Evolutionary conservation across 2,113 vertebrate species (phyloP).

Genomic region (Sturnira hondurensis): DNA sequence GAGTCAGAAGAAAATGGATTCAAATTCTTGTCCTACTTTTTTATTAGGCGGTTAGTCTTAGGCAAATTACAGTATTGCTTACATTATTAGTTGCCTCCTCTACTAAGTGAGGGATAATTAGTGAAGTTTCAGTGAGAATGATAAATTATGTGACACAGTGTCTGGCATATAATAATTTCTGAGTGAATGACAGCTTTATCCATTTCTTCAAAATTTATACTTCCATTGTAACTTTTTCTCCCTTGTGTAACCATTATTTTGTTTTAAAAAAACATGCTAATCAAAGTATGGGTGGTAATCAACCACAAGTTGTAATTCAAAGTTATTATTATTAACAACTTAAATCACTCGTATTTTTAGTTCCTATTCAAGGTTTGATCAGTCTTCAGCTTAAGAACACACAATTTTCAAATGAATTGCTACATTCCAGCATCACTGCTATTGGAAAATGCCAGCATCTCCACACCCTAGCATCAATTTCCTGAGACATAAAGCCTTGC

Average conservation of each 20-base stretch:
- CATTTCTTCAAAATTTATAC: neutral
- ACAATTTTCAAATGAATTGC: slow-evolving; percentile 3
- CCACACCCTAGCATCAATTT: neutral
- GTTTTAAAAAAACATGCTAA: neutral
- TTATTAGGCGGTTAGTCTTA: neutral
- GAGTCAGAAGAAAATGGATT: neutral
- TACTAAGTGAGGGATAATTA: neutral
- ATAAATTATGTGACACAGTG: neutral
- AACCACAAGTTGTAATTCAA: neutral
- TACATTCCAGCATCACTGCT: neutral
- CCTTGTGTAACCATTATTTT: neutral
- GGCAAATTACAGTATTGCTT: neutral
- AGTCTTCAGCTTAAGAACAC: neutral
- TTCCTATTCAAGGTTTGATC: neutral
- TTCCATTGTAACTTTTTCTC: neutral
- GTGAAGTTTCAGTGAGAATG: neutral
- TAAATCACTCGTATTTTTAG: neutral
- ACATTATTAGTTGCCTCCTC: neutral
- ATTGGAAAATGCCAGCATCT: neutral
- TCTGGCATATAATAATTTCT: neutral
- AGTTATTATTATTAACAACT: neutral
- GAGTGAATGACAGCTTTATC: neutral
- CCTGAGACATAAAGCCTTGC: neutral
- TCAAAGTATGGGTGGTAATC: neutral
- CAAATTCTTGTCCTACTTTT: neutral